Conservation (phyloP, 2,113 vertebrate genomes). For the Psephotus haematonotus region DNA sequence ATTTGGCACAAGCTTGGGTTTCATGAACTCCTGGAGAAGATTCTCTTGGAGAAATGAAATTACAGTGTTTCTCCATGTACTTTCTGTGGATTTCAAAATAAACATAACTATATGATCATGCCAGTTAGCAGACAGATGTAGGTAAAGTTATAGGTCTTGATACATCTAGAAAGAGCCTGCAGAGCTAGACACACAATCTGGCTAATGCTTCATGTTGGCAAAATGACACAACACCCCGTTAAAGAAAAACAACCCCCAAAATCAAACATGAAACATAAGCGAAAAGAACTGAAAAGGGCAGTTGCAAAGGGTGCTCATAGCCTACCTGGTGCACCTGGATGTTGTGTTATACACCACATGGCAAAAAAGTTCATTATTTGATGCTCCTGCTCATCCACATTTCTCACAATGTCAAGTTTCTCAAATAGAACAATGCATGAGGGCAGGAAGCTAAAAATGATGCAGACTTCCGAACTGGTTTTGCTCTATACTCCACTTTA, state of each 20-base stretch:
- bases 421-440: neutral
- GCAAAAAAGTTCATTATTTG: neutral
- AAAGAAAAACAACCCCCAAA: neutral
- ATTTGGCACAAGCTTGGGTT: constrained; percentile 48
- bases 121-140: neutral
- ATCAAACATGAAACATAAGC: neutral
- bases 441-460: neutral
- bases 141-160: constrained; percentile 30
- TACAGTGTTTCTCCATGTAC: neutral
- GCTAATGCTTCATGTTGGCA: neutral
- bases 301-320: neutral
- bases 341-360: neutral
- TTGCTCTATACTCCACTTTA: neutral
- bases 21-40: constrained; percentile 56
- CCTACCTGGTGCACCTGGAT: neutral
- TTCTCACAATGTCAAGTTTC: neutral
- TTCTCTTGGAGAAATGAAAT: constrained; percentile 60
- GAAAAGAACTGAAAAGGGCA: neutral
- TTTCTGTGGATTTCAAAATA: constrained; percentile 64
- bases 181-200: neutral
- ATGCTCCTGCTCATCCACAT: neutral
- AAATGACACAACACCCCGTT: neutral
- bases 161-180: neutral
- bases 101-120: constrained; percentile 18
- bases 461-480: neutral